These are phyloP conservation scores for Caradrina clavipalpis DNA, from an alignment of 2,888 invertebrate genomes.

Conservation along the genomic window DNA sequence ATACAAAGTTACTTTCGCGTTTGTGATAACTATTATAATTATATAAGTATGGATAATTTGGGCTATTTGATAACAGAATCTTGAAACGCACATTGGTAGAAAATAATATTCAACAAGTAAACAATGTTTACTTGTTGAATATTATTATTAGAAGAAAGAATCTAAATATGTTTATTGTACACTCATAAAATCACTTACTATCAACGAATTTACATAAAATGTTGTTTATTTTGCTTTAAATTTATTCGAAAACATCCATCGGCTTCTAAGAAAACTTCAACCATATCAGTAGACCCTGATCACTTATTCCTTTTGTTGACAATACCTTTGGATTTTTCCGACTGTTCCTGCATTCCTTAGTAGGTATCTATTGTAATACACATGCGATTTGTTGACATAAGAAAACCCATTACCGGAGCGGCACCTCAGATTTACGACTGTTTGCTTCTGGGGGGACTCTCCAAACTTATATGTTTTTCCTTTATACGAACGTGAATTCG, in stretches of 20 bases:
- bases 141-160: too few species aligned
- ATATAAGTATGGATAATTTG: too few species aligned
- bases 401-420: conserved; percentile 81
- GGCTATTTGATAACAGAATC: too few species aligned
- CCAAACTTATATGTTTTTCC: conserved; percentile 73
- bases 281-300: not conserved
- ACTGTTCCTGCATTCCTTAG: conserved; percentile 31
- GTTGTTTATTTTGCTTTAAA: not conserved
- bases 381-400: conserved; percentile 80
- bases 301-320: not conserved
- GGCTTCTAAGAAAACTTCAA: not conserved
- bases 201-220: too few species aligned
- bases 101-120: too few species aligned
- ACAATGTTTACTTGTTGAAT: too few species aligned
- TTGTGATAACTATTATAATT: too few species aligned
- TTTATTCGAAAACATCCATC: not conserved
- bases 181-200: too few species aligned
- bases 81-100: too few species aligned
- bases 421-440: conserved; percentile 81
- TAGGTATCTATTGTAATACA: conserved; percentile 63
- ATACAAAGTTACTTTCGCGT: too few species aligned
- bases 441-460: conserved; percentile 71
- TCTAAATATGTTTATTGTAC: too few species aligned
- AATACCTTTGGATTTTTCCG: conserved; percentile 27
- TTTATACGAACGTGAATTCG: conserved; percentile 71